phyloP scores from a whole-genome alignment of 53 echinoderm and acorn worm genomes.

The Glandiceps talaboti region DNA sequence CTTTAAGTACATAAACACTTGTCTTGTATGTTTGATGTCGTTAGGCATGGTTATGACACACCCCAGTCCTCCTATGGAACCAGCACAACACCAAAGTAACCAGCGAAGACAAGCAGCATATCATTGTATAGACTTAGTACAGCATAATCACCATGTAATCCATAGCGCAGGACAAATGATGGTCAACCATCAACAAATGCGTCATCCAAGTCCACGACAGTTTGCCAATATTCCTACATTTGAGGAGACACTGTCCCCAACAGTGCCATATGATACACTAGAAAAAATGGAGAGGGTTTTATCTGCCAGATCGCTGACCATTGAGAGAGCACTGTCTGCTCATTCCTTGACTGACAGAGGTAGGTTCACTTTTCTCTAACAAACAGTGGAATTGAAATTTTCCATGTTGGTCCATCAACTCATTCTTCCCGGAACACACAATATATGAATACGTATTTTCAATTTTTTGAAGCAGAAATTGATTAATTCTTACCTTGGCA shows the following conservation, averaged over 20 bases:
- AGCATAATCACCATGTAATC: neutral
- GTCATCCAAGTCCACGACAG: neutral
- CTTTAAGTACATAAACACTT: no score
- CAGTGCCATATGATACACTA: constrained; percentile 23
- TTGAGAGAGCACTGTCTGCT: constrained; percentile 14
- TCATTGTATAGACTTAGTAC: neutral
- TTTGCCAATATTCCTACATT: constrained; percentile 30
- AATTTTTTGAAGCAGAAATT: no score
- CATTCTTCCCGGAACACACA: no score
- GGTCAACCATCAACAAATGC: neutral
- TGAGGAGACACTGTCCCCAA: constrained; percentile 43
- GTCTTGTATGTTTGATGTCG: no score
- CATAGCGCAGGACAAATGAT: neutral
- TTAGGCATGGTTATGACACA: neutral
- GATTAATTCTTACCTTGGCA: no score
- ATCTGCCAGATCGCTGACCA: constrained; percentile 14
- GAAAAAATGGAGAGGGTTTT: constrained; percentile 81
- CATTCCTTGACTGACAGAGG: constrained; percentile 90
- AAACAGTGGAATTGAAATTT: no score
- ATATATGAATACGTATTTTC: no score
- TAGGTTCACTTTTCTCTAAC: no score
- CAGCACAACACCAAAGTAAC: neutral
- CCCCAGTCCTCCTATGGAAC: neutral
- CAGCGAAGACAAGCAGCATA: neutral
- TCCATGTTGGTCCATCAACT: no score